phyloP scores from a whole-genome alignment of 2,113 vertebrate species.

The Neolamprologus cancellatus region DNA sequence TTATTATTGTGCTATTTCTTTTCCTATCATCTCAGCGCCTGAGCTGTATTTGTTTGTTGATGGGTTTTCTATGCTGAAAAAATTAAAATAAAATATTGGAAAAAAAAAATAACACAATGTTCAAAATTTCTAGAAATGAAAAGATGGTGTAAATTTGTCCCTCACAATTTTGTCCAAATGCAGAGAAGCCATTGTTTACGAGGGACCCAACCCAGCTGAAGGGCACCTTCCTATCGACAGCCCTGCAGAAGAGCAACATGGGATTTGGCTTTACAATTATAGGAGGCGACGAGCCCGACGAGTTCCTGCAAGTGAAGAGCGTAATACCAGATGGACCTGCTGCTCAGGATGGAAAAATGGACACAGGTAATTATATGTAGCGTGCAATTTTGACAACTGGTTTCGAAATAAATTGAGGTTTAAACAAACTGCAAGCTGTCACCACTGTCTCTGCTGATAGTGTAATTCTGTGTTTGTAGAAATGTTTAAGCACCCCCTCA shows the following conservation, averaged over 20 bases:
- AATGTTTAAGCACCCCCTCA: background rate
- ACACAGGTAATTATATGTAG: slow-evolving; percentile 80
- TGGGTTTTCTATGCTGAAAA: too few species aligned
- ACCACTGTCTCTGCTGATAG: background rate
- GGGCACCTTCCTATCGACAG: slow-evolving; percentile 93
- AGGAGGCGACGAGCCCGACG: slow-evolving; percentile 95
- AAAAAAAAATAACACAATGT: background rate
- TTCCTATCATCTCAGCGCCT: too few species aligned
- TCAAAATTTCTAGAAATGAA: background rate
- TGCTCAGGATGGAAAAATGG: slow-evolving; percentile 96
- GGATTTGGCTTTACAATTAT: slow-evolving; percentile 99
- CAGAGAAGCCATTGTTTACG: slow-evolving; percentile 97
- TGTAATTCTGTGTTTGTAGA: background rate
- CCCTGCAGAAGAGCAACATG: slow-evolving; percentile 97
- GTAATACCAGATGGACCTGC: slow-evolving; percentile 97
- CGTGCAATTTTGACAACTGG: background rate
- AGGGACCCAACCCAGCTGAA: slow-evolving; percentile 97
- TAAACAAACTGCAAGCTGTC: background rate
- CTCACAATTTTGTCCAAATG: background rate
- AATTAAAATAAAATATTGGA: too few species aligned
- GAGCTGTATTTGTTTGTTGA: too few species aligned
- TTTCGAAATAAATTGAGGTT: background rate
- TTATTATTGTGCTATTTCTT: too few species aligned
- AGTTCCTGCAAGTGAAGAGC: slow-evolving; percentile 98
- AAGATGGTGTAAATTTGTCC: background rate